Evolutionary conservation across 53 echinoderm and acorn worm species (phyloP).

Genomic region (Paelopatides confundens): DNA sequence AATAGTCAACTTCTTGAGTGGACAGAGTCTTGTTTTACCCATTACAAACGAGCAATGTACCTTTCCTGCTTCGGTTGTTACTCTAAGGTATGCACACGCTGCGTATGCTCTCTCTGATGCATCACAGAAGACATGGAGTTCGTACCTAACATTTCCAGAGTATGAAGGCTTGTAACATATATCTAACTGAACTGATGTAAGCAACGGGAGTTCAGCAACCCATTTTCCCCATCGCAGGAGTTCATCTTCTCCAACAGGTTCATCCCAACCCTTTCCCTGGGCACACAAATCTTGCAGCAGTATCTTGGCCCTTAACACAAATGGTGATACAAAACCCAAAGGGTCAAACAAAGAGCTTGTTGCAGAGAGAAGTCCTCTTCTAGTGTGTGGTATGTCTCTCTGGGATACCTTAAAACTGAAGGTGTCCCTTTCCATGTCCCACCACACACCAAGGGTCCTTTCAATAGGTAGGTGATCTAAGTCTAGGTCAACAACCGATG

Average conservation of each 20-base stretch:
- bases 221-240: conserved; percentile 43
- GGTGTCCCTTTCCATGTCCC: conserved; percentile 50
- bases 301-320: conserved; percentile 50
- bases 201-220: conserved; percentile 23
- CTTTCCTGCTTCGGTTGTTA: neutral
- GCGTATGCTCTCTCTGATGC: conserved; percentile 52
- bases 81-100: conserved; percentile 36
- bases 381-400: conserved; percentile 43
- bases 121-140: conserved; percentile 55
- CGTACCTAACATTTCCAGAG: neutral
- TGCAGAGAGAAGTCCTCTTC: conserved; percentile 60
- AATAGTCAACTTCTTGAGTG: conserved; percentile 50
- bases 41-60: conserved; percentile 58
- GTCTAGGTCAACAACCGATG: conserved; percentile 55
- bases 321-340: conserved; percentile 10
- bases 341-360: conserved; percentile 75
- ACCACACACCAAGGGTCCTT: conserved; percentile 51
- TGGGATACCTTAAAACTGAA: conserved; percentile 46
- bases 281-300: conserved; percentile 41
- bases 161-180: conserved; percentile 39
- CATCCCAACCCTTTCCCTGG: conserved; percentile 17
- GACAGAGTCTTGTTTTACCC: conserved; percentile 50
- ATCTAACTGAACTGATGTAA: conserved; percentile 29
- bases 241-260: neutral
- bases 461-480: conserved; percentile 50